Evolutionary conservation across 2,113 vertebrate species (phyloP).

Genomic region (Vidua chalybeata): DNA sequence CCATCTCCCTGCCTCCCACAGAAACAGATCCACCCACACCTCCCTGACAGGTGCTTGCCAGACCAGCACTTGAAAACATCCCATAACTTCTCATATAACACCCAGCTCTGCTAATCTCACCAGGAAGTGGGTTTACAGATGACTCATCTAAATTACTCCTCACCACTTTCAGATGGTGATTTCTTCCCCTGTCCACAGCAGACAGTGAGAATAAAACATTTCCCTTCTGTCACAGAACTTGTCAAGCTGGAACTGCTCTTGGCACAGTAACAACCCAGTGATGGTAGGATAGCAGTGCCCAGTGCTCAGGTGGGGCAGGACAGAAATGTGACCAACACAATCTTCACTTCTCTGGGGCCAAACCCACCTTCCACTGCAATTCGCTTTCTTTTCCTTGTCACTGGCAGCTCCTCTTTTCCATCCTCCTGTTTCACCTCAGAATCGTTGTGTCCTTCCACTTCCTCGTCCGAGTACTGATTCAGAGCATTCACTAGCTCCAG

Average conservation of each 20-base stretch:
- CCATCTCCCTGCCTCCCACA: background rate
- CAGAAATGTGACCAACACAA: fast-evolving
- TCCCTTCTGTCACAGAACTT: background rate
- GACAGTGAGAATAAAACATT: background rate
- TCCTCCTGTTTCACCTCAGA: conserved; percentile 73
- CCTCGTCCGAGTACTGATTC: conserved; percentile 91
- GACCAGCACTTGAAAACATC: background rate
- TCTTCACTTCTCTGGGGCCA: background rate
- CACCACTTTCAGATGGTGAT: background rate
- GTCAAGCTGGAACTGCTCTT: no score
- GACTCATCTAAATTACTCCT: background rate
- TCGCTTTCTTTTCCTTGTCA: conserved; percentile 79
- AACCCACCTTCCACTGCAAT: conserved; percentile 70
- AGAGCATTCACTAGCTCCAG: conserved; percentile 94
- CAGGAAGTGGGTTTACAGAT: background rate
- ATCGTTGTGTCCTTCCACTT: conserved; percentile 84
- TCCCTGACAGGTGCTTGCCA: background rate
- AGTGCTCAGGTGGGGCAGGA: background rate
- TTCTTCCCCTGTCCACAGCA: background rate
- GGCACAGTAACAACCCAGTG: background rate
- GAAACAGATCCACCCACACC: background rate
- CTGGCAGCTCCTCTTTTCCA: conserved; percentile 78
- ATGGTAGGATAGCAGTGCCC: background rate
- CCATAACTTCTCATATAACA: background rate
- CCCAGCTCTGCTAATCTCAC: background rate